These are phyloP conservation scores for Saturnia pavonia DNA, from an alignment of 2,888 invertebrate genomes.

Conservation along the genomic window DNA sequence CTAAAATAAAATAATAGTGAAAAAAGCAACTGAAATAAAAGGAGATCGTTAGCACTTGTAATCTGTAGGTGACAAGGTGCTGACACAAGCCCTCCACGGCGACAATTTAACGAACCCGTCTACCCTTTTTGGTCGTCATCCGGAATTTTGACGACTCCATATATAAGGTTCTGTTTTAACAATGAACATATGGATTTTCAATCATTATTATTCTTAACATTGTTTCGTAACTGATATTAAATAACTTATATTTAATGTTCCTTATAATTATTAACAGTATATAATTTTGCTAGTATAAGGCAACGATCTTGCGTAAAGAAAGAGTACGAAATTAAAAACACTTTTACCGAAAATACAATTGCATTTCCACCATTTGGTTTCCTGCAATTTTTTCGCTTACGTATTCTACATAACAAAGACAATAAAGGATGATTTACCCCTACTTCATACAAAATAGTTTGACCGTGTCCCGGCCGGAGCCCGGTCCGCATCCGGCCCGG, in stretches of 20 bases:
- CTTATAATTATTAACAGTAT: background rate
- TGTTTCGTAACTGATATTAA: background rate
- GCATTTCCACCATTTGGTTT: too few relatives aligned
- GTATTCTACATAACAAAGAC: too few relatives aligned
- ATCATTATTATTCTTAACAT: background rate
- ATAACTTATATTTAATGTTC: background rate
- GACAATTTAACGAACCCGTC: constrained; percentile 45
- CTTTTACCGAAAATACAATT: too few relatives aligned
- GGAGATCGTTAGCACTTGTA: constrained; percentile 50
- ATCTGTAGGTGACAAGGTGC: constrained; percentile 58
- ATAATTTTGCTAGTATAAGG: background rate
- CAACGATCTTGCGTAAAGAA: background rate
- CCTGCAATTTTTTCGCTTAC: too few relatives aligned
- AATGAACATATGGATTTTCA: background rate
- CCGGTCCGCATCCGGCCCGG: too few relatives aligned
- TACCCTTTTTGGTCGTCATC: constrained; percentile 51
- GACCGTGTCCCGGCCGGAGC: too few relatives aligned
- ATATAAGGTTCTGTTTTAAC: background rate
- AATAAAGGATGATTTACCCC: too few relatives aligned
- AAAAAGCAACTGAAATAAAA: constrained; percentile 36
- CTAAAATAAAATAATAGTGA: constrained; percentile 26
- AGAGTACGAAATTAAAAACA: background rate
- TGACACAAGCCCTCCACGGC: constrained; percentile 53
- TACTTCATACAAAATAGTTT: too few relatives aligned
- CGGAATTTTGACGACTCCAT: constrained; percentile 4